Conservation (phyloP, 2,797 vertebrate genomes). For the Falco biarmicus region DNA sequence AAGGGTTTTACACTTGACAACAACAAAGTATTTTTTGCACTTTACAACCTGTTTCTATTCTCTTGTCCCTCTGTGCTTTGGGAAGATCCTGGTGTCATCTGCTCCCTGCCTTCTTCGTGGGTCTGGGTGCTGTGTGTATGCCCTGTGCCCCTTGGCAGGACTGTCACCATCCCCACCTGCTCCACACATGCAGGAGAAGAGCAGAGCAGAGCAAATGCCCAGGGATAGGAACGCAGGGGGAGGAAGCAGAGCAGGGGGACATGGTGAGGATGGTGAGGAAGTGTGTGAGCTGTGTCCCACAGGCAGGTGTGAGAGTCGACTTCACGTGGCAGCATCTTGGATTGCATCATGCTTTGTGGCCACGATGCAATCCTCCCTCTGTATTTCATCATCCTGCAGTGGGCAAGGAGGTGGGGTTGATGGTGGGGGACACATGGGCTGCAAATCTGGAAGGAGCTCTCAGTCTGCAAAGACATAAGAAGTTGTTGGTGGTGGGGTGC, state of each 20-base stretch:
- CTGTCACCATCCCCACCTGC: background rate
- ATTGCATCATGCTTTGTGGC: background rate
- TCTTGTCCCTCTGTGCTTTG: background rate
- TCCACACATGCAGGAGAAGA: background rate
- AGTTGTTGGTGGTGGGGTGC: background rate
- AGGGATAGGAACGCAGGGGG: too few relatives aligned
- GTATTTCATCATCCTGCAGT: constrained; percentile 37
- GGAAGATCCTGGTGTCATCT: background rate
- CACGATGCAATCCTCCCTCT: background rate
- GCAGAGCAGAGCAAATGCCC: accelerated
- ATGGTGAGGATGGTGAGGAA: background rate
- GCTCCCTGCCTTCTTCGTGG: background rate
- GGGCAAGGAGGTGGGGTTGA: background rate
- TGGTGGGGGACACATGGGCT: background rate
- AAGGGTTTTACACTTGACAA: background rate
- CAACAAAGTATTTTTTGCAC: background rate
- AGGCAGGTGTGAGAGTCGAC: background rate
- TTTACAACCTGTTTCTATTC: background rate
- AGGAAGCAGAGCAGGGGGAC: background rate
- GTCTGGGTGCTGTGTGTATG: background rate
- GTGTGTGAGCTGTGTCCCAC: background rate
- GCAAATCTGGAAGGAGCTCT: background rate
- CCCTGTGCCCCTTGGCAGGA: accelerated
- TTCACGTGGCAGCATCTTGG: background rate
- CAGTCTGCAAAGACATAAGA: background rate